phyloP scores from a whole-genome alignment of 1,140 invertebrate genomes.

The Drosophila erecta region DNA sequence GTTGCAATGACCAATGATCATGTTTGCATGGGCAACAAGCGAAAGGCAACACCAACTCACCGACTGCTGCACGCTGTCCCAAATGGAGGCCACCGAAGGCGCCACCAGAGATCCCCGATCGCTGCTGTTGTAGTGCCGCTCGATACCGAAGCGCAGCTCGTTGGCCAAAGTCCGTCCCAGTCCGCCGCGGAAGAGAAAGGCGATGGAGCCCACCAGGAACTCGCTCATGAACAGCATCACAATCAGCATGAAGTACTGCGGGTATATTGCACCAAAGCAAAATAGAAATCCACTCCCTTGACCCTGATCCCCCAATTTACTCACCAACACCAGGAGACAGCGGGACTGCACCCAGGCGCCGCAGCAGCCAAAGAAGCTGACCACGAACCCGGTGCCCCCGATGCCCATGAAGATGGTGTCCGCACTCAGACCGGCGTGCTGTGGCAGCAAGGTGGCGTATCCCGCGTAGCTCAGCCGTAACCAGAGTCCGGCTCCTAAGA shows the following conservation, averaged over 20 bases:
- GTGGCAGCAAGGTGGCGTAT: constrained; percentile 89
- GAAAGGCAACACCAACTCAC: constrained; percentile 84
- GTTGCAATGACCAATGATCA: too few relatives aligned
- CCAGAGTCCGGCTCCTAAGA: constrained; percentile 91
- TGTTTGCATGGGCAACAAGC: not conserved
- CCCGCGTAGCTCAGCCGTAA: constrained; percentile 89
- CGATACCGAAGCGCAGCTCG: constrained; percentile 89
- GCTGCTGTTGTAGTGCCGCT: constrained; percentile 88
- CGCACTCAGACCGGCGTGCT: constrained; percentile 89
- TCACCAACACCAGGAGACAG: constrained; percentile 90
- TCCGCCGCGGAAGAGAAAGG: constrained; percentile 91
- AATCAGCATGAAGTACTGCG: constrained; percentile 93
- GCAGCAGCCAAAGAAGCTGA: constrained; percentile 92
- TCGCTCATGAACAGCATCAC: constrained; percentile 92
- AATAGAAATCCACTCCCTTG: too few relatives aligned
- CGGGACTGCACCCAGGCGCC: constrained; percentile 92
- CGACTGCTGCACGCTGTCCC: constrained; percentile 90
- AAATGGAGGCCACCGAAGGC: constrained; percentile 88
- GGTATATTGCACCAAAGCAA: too few relatives aligned
- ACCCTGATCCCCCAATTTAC: constrained; percentile 56
- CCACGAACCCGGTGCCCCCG: constrained; percentile 89
- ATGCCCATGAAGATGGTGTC: constrained; percentile 89
- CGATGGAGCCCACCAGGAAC: constrained; percentile 90
- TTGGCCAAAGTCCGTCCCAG: constrained; percentile 88
- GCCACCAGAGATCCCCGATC: constrained; percentile 86